Percentiles rank a stretch among this genome's conserved stretches.
phyloP scores from a whole-genome alignment of 2,797 vertebrate genomes.

The Myotis myotis region DNA sequence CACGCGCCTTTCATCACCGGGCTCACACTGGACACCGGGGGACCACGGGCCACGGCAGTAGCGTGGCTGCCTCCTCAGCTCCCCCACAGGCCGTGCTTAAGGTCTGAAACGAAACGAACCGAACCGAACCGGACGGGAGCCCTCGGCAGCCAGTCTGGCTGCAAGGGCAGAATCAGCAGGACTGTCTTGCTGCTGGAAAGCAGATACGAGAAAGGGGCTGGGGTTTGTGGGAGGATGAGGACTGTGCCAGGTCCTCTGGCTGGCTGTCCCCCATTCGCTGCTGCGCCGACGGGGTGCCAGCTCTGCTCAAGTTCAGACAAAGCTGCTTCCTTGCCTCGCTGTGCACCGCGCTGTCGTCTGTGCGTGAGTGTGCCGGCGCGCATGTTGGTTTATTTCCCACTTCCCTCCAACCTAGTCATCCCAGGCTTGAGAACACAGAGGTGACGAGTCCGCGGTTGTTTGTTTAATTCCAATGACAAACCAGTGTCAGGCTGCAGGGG shows the following conservation, averaged over 20 bases:
- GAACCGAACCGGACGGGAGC: too few species aligned
- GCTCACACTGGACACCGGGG: not conserved
- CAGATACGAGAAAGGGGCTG: not conserved
- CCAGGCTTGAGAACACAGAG: not conserved
- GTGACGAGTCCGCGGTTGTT: not conserved
- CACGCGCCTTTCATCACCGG: not conserved
- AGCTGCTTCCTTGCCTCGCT: not conserved
- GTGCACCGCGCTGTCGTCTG: not conserved
- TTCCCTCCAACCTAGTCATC: not conserved
- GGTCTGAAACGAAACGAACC: not conserved
- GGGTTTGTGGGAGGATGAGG: not conserved
- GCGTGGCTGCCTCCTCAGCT: not conserved
- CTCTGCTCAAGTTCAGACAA: not conserved
- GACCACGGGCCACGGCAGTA: not conserved
- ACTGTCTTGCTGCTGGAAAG: not conserved
- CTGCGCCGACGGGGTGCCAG: not conserved
- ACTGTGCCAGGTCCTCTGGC: not conserved
- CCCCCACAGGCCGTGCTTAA: not conserved
- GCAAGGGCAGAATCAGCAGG: not conserved
- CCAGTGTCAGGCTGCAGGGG: not conserved
- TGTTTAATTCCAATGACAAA: not conserved
- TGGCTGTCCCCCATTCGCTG: not conserved
- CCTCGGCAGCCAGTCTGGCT: not conserved
- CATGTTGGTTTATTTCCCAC: not conserved
- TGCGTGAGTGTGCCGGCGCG: rapidly evolving